phyloP scores from a whole-genome alignment of 2,797 vertebrate species.

The Discoglossus pictus region DNA sequence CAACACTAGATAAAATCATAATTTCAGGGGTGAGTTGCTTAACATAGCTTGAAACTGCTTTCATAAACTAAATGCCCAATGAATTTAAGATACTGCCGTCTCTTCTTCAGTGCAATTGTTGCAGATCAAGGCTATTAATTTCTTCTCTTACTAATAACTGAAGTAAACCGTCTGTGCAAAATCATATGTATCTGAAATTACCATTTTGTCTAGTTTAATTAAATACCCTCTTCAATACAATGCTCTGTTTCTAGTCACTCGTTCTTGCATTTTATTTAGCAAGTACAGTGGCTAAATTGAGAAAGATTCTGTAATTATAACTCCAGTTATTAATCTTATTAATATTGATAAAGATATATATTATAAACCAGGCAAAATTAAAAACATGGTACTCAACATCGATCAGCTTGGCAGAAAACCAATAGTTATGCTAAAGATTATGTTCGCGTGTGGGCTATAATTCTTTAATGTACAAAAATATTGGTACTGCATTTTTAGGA shows the following conservation, averaged over 20 bases:
- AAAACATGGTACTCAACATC: no score
- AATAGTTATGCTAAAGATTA: no score
- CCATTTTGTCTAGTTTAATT: constrained; percentile 42
- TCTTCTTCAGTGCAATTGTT: constrained; percentile 31
- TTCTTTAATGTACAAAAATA: no score
- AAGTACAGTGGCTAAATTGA: not conserved
- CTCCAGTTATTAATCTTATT: no score
- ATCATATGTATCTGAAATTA: constrained; percentile 25
- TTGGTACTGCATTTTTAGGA: no score
- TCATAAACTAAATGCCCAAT: constrained; percentile 35
- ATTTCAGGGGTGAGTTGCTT: constrained; percentile 46
- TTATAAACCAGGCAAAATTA: no score
- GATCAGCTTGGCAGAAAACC: no score
- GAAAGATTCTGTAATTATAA: not conserved
- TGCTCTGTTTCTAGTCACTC: not conserved
- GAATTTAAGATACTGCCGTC: constrained; percentile 31
- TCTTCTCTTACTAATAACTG: constrained; percentile 28
- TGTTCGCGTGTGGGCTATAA: no score
- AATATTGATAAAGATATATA: no score
- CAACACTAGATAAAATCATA: constrained; percentile 35
- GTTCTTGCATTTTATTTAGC: not conserved
- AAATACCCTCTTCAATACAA: constrained; percentile 26
- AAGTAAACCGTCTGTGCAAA: constrained; percentile 31
- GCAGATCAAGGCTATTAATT: constrained; percentile 33
- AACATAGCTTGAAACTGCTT: constrained; percentile 44